Conservation (phyloP, 2,797 vertebrate species). For the Jordanella pulchra region DNA sequence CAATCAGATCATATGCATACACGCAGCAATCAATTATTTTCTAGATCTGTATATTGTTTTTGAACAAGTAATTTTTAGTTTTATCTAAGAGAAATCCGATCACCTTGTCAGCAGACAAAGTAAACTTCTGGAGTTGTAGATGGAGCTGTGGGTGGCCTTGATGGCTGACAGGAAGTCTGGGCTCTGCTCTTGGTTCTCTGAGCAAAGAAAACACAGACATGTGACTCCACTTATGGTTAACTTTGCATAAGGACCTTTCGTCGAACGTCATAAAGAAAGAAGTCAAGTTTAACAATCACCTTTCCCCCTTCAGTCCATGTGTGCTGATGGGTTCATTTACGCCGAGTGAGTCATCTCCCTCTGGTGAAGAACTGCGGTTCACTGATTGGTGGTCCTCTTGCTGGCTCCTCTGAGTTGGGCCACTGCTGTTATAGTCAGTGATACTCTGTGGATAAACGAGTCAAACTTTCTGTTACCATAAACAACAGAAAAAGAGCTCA, state of each 20-base stretch:
- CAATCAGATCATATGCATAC: background rate
- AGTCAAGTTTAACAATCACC: slow-evolving; percentile 69
- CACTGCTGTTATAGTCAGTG: slow-evolving; percentile 51
- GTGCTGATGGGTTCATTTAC: slow-evolving; percentile 65
- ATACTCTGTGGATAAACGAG: slow-evolving; percentile 51
- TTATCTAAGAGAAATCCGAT: slow-evolving; percentile 18
- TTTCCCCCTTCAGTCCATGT: slow-evolving; percentile 68
- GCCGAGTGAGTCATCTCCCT: slow-evolving; percentile 49
- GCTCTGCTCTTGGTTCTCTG: slow-evolving; percentile 65
- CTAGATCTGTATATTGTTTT: background rate
- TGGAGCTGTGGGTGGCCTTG: slow-evolving; percentile 74
- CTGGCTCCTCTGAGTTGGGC: slow-evolving; percentile 41
- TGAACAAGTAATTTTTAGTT: background rate
- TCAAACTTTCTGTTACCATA: slow-evolving; percentile 19
- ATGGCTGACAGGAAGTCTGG: slow-evolving; percentile 43
- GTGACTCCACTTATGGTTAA: slow-evolving; percentile 72
- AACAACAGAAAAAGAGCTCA: too few species aligned
- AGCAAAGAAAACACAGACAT: slow-evolving; percentile 70
- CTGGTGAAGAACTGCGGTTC: slow-evolving; percentile 56
- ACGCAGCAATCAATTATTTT: background rate
- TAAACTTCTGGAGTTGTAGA: slow-evolving; percentile 82
- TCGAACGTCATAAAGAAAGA: slow-evolving; percentile 48
- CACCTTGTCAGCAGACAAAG: slow-evolving; percentile 84
- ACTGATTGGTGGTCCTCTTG: slow-evolving; percentile 57
- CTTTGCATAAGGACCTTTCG: slow-evolving; percentile 67